A percentile compares a stretch with the other conserved stretches of the same genome.
Evolutionary conservation across 2,888 invertebrate species (phyloP).

Genomic region (Cerastoderma edule): DNA sequence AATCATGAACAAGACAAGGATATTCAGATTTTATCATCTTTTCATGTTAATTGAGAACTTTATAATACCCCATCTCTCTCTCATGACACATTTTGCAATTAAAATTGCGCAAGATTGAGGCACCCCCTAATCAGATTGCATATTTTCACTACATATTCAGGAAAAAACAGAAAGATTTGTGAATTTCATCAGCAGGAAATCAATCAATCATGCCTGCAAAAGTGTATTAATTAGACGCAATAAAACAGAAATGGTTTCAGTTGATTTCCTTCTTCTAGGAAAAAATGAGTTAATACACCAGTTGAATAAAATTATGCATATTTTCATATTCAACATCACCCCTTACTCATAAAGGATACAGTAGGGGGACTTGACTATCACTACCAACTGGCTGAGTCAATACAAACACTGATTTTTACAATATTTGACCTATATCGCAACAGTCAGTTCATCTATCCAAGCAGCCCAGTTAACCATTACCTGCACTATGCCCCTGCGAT

Average conservation of each 20-base stretch:
- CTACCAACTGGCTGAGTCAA: no score
- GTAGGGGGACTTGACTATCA: no score
- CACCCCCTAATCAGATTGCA: conserved; percentile 50
- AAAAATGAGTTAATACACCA: conserved; percentile 15
- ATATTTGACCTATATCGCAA: no score
- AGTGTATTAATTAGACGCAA: conserved; percentile 20
- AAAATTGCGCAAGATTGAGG: conserved; percentile 52
- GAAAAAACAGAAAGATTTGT: conserved; percentile 15
- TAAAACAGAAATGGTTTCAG: conserved; percentile 27
- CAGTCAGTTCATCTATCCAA: no score
- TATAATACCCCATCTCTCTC: conserved; percentile 52
- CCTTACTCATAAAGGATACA: no score
- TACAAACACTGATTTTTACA: no score
- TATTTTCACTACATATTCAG: conserved; percentile 19
- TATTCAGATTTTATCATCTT: conserved; percentile 66
- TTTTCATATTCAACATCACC: not conserved
- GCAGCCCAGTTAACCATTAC: no score
- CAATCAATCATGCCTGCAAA: conserved; percentile 22
- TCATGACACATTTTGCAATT: conserved; percentile 59
- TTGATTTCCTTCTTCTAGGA: conserved; percentile 4
- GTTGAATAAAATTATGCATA: conserved; percentile 7
- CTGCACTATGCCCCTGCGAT: no score
- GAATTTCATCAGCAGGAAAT: conserved; percentile 9
- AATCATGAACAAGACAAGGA: conserved; percentile 59
- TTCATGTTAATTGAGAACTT: conserved; percentile 62